phyloP scores from a whole-genome alignment of 2,113 vertebrate species.

The Anhinga rufa region DNA sequence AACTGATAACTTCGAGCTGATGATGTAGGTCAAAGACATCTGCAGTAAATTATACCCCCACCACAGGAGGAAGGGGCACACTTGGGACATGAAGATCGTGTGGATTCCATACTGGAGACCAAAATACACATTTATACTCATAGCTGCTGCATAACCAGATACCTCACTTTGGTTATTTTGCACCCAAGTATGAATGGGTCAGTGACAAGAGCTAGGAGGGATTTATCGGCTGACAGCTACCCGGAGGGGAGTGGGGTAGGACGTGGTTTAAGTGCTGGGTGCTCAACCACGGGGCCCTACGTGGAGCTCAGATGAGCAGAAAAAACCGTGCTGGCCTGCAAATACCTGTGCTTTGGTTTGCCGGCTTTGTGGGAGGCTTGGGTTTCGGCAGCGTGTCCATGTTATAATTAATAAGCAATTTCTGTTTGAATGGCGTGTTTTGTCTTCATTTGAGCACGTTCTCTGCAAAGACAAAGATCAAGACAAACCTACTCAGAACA shows the following conservation, averaged over 20 bases:
- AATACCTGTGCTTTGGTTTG: not conserved
- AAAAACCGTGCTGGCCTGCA: not conserved
- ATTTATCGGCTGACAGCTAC: not conserved
- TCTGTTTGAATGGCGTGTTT: conserved; percentile 52
- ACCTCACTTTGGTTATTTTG: not conserved
- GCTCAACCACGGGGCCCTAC: not conserved
- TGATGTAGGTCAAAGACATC: conserved; percentile 45
- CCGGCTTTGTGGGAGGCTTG: conserved; percentile 31
- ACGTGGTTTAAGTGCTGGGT: not conserved
- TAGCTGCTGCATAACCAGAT: not conserved
- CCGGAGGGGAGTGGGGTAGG: not conserved
- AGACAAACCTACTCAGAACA: conserved; percentile 54
- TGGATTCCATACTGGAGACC: not conserved
- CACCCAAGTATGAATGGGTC: not conserved
- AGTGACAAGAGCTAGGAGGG: not conserved
- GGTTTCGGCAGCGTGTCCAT: not conserved
- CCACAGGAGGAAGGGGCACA: not conserved
- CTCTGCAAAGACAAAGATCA: conserved; percentile 61
- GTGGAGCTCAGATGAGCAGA: not conserved
- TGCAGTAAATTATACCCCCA: conserved; percentile 3
- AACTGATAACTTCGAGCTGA: conserved; percentile 6
- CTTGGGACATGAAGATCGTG: not conserved
- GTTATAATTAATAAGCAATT: conserved; percentile 59
- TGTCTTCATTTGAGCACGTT: conserved; percentile 59
- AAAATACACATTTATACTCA: not conserved